phyloP scores from a whole-genome alignment of 2,888 invertebrate species.

The Rhagophthalmus giganteus region DNA sequence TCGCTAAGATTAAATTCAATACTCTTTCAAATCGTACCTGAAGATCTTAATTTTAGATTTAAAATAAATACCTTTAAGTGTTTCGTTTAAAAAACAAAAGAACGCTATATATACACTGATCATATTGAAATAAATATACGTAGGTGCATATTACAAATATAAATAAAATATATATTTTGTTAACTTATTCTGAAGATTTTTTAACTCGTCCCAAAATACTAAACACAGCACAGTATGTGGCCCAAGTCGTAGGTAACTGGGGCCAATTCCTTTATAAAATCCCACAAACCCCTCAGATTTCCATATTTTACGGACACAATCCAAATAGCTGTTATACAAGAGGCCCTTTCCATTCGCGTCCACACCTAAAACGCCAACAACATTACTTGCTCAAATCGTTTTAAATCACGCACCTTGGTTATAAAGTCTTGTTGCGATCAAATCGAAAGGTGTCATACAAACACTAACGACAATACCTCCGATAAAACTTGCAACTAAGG shows the following conservation, averaged over 20 bases:
- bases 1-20: too few species aligned
- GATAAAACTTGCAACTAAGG: constrained; percentile 72
- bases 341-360: constrained; percentile 67
- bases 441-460: constrained; percentile 86
- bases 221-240: constrained; percentile 84
- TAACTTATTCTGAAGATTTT: too few species aligned
- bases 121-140: too few species aligned
- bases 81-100: too few species aligned
- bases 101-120: too few species aligned
- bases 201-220: constrained; percentile 79
- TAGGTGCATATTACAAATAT: too few species aligned
- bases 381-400: background rate
- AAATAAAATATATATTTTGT: too few species aligned
- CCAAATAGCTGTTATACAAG: constrained; percentile 72
- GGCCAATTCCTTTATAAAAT: constrained; percentile 84
- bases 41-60: too few species aligned
- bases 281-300: constrained; percentile 74
- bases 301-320: constrained; percentile 77
- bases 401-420: constrained; percentile 69
- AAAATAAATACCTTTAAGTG: too few species aligned
- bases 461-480: constrained; percentile 79
- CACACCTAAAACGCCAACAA: constrained; percentile 56
- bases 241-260: constrained; percentile 80
- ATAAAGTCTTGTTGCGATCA: constrained; percentile 82
- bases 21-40: too few species aligned